These are phyloP conservation scores for Yasuhikotakia modesta DNA, from an alignment of 2,797 vertebrate genomes.

Conservation along the genomic window DNA sequence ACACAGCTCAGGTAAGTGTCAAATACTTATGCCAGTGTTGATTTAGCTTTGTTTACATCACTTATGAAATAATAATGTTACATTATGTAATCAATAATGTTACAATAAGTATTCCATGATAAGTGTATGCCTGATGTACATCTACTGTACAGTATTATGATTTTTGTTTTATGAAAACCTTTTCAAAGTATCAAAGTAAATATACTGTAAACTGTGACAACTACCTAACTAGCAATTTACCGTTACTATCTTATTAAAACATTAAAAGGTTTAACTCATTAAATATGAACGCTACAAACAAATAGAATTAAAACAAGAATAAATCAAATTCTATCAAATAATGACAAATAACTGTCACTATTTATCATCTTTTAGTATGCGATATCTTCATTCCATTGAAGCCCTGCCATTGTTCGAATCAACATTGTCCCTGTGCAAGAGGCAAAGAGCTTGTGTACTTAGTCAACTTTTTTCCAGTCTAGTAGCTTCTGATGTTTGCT, in stretches of 20 bases:
- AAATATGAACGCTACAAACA: neutral
- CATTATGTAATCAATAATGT: too few species aligned
- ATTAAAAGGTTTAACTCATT: neutral
- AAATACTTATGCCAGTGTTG: neutral
- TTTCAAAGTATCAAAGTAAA: neutral
- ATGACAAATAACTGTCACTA: neutral
- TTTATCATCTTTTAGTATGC: conserved; percentile 28
- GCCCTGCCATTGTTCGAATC: conserved; percentile 50
- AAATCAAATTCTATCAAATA: neutral
- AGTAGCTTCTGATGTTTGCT: conserved; percentile 78
- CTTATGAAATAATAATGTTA: neutral
- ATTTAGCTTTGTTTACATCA: neutral
- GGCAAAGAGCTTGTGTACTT: conserved; percentile 74
- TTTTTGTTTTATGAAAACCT: neutral
- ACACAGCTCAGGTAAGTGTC: conserved; percentile 15
- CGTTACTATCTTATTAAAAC: neutral
- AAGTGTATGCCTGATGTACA: too few species aligned
- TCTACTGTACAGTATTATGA: too few species aligned
- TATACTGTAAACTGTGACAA: neutral
- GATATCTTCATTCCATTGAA: conserved; percentile 19
- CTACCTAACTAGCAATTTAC: too few species aligned
- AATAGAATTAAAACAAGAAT: neutral
- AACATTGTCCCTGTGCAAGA: conserved; percentile 66
- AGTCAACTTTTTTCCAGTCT: conserved; percentile 80
- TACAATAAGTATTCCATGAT: neutral